phyloP scores from a whole-genome alignment of 2,888 invertebrate species.

The Tipula confusa region DNA sequence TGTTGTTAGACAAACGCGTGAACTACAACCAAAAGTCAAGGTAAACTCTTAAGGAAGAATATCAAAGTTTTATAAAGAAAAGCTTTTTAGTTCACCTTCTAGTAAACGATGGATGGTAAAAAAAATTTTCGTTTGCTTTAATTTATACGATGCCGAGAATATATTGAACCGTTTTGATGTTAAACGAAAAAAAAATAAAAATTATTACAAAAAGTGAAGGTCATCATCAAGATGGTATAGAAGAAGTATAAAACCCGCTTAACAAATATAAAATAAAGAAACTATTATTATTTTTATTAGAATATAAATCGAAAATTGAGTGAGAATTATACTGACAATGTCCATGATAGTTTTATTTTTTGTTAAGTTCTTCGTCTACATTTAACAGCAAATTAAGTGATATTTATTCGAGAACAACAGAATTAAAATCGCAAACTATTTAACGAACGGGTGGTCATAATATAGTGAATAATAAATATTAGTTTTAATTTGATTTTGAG shows the following conservation, averaged over 20 bases:
- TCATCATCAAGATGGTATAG: background rate
- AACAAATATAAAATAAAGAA: background rate
- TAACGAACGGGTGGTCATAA: background rate
- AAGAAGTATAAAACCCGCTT: background rate
- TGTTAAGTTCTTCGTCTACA: background rate
- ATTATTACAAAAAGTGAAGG: background rate
- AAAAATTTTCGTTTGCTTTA: background rate
- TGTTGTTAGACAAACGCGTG: background rate
- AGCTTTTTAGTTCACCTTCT: background rate
- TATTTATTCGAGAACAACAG: background rate
- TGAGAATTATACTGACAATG: background rate
- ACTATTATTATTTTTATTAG: background rate
- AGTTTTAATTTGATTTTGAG: background rate
- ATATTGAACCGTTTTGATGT: background rate
- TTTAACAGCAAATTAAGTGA: background rate
- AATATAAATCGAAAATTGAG: conserved; percentile 1
- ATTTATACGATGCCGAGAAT: background rate
- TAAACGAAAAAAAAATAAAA: background rate
- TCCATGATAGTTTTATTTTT: background rate
- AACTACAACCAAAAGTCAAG: background rate
- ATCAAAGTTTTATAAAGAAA: background rate
- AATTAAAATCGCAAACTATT: background rate
- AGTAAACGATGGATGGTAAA: background rate
- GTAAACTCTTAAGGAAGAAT: background rate
- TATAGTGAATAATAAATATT: too few species aligned